Evolutionary conservation across 2,888 invertebrate genomes (phyloP).

Genomic region (Linnaemya vulpina): DNA sequence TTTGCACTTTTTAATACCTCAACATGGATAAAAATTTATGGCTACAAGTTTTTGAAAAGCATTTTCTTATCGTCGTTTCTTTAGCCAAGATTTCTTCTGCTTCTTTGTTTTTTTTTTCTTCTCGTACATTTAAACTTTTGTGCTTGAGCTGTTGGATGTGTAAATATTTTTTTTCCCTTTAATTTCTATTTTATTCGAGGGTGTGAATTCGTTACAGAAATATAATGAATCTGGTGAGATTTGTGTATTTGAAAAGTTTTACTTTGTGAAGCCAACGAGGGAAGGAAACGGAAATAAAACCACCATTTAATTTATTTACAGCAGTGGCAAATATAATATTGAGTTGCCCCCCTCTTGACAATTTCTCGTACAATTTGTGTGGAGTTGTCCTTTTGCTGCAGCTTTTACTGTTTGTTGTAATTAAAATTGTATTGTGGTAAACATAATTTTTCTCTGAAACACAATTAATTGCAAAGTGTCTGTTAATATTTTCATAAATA

Average conservation of each 20-base stretch:
- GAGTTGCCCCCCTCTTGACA: too few species aligned
- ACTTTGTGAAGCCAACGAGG: slow-evolving; percentile 10
- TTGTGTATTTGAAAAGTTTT: slow-evolving; percentile 67
- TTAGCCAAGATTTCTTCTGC: slow-evolving; percentile 43
- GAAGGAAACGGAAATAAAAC: slow-evolving; percentile 8
- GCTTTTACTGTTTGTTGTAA: slow-evolving; percentile 44
- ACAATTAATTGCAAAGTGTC: slow-evolving; percentile 64
- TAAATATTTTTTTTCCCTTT: slow-evolving; percentile 16
- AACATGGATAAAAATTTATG: slow-evolving; percentile 36
- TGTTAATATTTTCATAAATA: slow-evolving; percentile 66
- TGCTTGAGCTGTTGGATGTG: neutral
- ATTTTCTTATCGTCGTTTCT: slow-evolving; percentile 70
- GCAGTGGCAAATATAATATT: neutral
- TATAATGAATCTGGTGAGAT: slow-evolving; percentile 69
- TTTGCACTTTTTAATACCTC: slow-evolving; percentile 2
- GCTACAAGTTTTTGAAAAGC: slow-evolving; percentile 57
- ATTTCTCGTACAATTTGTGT: neutral
- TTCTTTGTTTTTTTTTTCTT: too few species aligned
- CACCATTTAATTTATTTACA: slow-evolving; percentile 2
- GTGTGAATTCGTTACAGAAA: slow-evolving; percentile 64
- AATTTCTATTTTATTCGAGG: slow-evolving; percentile 50
- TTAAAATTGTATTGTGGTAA: slow-evolving; percentile 57
- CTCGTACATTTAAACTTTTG: slow-evolving; percentile 10
- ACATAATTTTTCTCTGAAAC: slow-evolving; percentile 53
- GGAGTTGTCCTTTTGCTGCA: neutral